These are phyloP conservation scores for Strigamia maritima DNA, from an alignment of 2,888 invertebrate genomes.

Conservation along the genomic window DNA sequence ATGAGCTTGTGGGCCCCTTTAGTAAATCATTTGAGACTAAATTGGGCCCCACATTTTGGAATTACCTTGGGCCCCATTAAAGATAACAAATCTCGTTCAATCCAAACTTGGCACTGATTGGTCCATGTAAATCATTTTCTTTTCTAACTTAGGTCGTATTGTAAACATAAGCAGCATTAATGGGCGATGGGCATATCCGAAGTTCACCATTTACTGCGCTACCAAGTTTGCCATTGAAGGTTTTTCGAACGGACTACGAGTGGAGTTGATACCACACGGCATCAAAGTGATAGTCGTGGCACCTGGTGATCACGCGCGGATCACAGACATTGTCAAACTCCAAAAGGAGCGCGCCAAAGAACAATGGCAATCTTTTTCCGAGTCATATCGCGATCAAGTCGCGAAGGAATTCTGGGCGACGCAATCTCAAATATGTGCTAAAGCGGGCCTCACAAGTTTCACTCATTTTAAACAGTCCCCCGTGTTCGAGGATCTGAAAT, in stretches of 20 bases:
- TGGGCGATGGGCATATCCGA: constrained; percentile 67
- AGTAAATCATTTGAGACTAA: too few relatives aligned
- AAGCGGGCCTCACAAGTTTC: not conserved
- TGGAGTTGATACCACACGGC: constrained; percentile 70
- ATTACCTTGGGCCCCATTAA: too few relatives aligned
- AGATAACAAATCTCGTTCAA: too few relatives aligned
- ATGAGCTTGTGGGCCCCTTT: too few relatives aligned
- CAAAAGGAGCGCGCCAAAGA: constrained; percentile 62
- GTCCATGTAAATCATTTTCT: too few relatives aligned
- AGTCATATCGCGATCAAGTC: constrained; percentile 64
- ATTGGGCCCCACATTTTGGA: too few relatives aligned
- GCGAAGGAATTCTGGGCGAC: constrained; percentile 60
- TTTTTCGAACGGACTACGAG: constrained; percentile 68
- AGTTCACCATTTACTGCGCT: constrained; percentile 72
- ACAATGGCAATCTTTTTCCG: constrained; percentile 64
- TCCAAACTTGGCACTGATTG: too few relatives aligned
- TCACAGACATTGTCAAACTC: constrained; percentile 66
- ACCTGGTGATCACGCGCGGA: constrained; percentile 68
- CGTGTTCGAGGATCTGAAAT: not conserved
- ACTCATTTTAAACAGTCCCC: not conserved
- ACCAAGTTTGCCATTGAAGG: constrained; percentile 74
- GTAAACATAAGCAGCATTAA: constrained; percentile 83
- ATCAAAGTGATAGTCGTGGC: constrained; percentile 69
- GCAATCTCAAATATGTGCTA: not conserved
- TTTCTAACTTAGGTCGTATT: constrained; percentile 66